These are phyloP conservation scores for Irena cyanogastra DNA, from an alignment of 2,113 vertebrate species.

Conservation along the genomic window DNA sequence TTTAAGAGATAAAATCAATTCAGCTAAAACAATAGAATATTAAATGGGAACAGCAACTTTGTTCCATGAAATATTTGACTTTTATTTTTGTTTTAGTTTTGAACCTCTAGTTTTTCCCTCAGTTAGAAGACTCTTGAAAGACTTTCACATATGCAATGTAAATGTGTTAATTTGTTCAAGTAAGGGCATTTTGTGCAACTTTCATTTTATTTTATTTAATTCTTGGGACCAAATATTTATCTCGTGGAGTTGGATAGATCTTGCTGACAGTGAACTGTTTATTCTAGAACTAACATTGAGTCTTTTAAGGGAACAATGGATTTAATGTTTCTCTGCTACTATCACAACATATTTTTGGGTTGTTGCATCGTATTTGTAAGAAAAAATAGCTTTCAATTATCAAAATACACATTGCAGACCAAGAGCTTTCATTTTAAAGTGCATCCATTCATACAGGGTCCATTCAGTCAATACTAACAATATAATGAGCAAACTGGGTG, in stretches of 20 bases:
- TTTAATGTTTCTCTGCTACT: not conserved
- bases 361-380: not conserved
- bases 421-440: not conserved
- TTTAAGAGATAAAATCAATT: not conserved
- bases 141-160: not conserved
- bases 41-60: not conserved
- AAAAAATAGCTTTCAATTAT: not conserved
- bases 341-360: not conserved
- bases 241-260: not conserved
- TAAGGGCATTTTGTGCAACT: not conserved
- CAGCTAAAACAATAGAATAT: not conserved
- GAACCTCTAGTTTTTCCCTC: not conserved
- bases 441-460: not conserved
- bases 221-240: not conserved
- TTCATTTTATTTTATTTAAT: constrained; percentile 5
- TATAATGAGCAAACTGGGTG: not conserved
- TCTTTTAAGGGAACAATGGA: not conserved
- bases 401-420: not conserved
- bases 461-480: not conserved
- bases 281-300: not conserved
- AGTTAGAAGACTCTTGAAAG: not conserved
- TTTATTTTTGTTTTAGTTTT: not conserved
- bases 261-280: not conserved
- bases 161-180: not conserved
- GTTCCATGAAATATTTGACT: not conserved